A percentile compares a stretch with the other conserved stretches of the same genome.
These are phyloP conservation scores for Kryptolebias ocellatus DNA, from an alignment of 2,797 vertebrate genomes.

Conservation along the genomic window DNA sequence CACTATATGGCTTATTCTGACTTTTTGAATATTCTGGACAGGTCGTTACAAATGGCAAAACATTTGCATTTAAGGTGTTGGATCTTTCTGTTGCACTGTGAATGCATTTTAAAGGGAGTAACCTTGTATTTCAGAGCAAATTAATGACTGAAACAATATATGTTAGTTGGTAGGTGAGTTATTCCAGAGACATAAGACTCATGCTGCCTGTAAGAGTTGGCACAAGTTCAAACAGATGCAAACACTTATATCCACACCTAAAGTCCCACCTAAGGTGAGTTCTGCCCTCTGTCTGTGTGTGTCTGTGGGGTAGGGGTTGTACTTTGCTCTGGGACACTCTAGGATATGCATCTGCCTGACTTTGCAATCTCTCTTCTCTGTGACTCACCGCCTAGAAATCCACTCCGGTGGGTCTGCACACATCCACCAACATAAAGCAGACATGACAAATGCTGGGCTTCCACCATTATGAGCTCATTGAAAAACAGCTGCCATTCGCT, in stretches of 20 bases:
- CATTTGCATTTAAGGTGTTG: too few species aligned
- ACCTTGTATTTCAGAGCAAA: too few species aligned
- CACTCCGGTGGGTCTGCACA: slow-evolving; percentile 48
- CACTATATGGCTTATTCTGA: too few species aligned
- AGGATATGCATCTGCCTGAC: slow-evolving; percentile 71
- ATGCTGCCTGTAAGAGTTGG: neutral
- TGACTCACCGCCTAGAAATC: slow-evolving; percentile 71
- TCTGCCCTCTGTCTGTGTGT: slow-evolving; percentile 4
- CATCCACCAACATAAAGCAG: slow-evolving; percentile 37
- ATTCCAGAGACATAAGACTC: slow-evolving; percentile 1
- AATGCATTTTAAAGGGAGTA: too few species aligned
- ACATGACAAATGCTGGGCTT: slow-evolving; percentile 71
- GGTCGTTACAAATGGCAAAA: too few species aligned
- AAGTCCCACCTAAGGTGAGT: slow-evolving; percentile 22
- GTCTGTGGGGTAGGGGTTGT: slow-evolving; percentile 13
- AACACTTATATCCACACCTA: slow-evolving; percentile 2
- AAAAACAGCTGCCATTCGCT: slow-evolving; percentile 71
- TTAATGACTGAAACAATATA: too few species aligned
- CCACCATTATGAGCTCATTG: slow-evolving; percentile 71
- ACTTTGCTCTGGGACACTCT: slow-evolving; percentile 50
- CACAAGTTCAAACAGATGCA: slow-evolving; percentile 6
- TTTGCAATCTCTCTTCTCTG: slow-evolving; percentile 61
- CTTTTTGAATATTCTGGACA: too few species aligned
- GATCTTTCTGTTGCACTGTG: too few species aligned
- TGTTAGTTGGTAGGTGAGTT: neutral